A percentile compares a stretch with the other conserved stretches of the same genome.
phyloP scores from a whole-genome alignment of 2,113 vertebrate genomes.

The Microcebus griseorufus region DNA sequence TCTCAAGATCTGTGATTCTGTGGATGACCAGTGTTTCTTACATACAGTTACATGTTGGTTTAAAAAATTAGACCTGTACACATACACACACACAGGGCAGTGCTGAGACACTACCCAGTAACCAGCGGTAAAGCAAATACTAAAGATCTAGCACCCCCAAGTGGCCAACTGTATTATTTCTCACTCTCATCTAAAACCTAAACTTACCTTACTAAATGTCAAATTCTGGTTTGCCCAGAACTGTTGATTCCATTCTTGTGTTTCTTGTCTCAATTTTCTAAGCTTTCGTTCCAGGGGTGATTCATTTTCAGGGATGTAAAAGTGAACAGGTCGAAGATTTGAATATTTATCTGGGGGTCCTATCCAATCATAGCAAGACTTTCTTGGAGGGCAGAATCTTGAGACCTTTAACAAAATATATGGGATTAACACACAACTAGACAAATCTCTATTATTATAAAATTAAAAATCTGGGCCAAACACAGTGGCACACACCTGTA shows the following conservation, averaged over 20 bases:
- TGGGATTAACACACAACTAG: accelerated
- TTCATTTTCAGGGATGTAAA: slow-evolving; percentile 88
- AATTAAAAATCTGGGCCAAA: background rate
- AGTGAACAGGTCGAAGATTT: slow-evolving; percentile 93
- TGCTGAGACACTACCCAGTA: too few species aligned
- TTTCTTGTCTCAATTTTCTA: slow-evolving; percentile 91
- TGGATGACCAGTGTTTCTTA: background rate
- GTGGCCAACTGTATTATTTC: background rate
- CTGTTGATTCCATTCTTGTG: slow-evolving; percentile 93
- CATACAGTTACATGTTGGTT: accelerated
- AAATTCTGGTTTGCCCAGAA: slow-evolving; percentile 95
- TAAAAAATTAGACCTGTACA: background rate
- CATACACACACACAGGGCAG: accelerated
- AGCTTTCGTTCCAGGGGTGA: slow-evolving; percentile 88
- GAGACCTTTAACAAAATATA: slow-evolving; percentile 79
- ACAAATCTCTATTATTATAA: accelerated
- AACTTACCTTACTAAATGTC: slow-evolving; percentile 89
- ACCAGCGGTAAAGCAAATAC: background rate
- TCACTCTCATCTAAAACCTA: background rate
- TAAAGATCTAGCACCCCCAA: background rate
- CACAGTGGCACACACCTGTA: too few species aligned
- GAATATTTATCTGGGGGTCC: slow-evolving; percentile 93
- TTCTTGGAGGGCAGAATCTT: slow-evolving; percentile 84
- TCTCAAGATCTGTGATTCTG: background rate
- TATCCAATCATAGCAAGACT: slow-evolving; percentile 92